Base-by-base conservation (phyloP, 2,113 vertebrate genomes). In the Pongo pygmaeus region DNA sequence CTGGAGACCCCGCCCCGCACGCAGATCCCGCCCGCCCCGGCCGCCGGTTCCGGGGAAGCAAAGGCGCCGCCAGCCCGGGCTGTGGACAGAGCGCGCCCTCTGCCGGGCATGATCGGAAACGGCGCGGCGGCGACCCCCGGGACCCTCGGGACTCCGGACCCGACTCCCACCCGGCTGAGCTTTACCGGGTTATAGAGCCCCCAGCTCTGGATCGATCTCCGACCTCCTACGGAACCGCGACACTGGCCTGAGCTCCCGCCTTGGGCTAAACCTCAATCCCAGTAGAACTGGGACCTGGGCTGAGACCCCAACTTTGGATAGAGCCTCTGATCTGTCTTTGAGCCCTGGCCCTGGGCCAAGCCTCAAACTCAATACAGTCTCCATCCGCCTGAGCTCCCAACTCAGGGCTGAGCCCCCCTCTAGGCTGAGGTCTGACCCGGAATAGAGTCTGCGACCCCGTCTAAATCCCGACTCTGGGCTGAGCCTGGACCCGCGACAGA, bases 51-150 rank as follows among this genome's bases (percentile, higher is more conserved):
- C 38, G 0, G 9, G 25, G 35, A 52, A 27, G 27, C 13, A 0
- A 0, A 8, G 50, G 77, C 6, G 12, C 77, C 17, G 4, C 83
- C 14, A 1, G 84, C 77, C 16, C 64, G 0, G 7, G 32, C 30
- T 16, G 61, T 70, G 96, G 17, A 80, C 79, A 25, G 74, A 67
- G 86, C 48, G 20, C 95, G 95, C 94, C 96, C 92, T 88, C 97
- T 98, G 93, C 72, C 25, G 97, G 40, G 0, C 13, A 30, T 11
- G 9, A 46, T 35, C 9, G 80, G 94, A 25, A 59, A 4, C 61
- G n/a, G 23, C 59, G 32, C 59, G 8, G 57, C 32, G 6, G 0
- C 7, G 32, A 13, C 14, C n/a, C 9, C 12, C 2, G 8, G 9
- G 23, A 25, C 12, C 9, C 38, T 43, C 25, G 0, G 20, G 17